These are phyloP conservation scores for Sarotherodon lohbergeri DNA, from an alignment of 2,113 vertebrate genomes.

Conservation along the genomic window DNA sequence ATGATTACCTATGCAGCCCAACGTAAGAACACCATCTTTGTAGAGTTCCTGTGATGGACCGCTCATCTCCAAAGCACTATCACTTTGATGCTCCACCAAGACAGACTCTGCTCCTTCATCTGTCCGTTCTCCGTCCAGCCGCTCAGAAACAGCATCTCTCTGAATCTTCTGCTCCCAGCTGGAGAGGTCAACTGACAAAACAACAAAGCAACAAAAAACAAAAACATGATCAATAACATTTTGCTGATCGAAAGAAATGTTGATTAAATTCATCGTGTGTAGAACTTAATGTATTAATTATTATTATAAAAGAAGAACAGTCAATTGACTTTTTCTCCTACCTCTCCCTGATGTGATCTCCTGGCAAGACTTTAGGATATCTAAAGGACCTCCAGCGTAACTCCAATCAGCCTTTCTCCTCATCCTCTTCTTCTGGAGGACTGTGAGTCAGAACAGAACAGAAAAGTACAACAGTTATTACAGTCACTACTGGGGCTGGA, in stretches of 20 bases:
- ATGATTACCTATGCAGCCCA: slow-evolving; percentile 82
- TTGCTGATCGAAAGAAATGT: neutral
- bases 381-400: slow-evolving; percentile 78
- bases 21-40: slow-evolving; percentile 85
- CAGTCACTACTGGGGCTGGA: neutral
- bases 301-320: neutral
- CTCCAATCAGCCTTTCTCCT: slow-evolving; percentile 76
- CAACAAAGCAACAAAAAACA: neutral
- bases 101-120: slow-evolving; percentile 71
- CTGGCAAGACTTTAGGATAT: slow-evolving; percentile 84
- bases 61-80: slow-evolving; percentile 74
- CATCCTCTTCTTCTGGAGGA: slow-evolving; percentile 82
- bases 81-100: slow-evolving; percentile 80
- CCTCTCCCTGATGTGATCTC: slow-evolving; percentile 83
- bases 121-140: slow-evolving; percentile 64
- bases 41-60: slow-evolving; percentile 77
- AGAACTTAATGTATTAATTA: neutral
- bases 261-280: neutral
- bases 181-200: slow-evolving; percentile 79
- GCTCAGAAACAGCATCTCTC: slow-evolving; percentile 70
- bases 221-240: neutral
- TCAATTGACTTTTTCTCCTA: slow-evolving; percentile 21
- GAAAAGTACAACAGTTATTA: neutral
- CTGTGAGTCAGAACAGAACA: slow-evolving; percentile 45
- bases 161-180: slow-evolving; percentile 91